Evolutionary conservation across 2,113 vertebrate species (phyloP).

Genomic region (Nothocercus julius): DNA sequence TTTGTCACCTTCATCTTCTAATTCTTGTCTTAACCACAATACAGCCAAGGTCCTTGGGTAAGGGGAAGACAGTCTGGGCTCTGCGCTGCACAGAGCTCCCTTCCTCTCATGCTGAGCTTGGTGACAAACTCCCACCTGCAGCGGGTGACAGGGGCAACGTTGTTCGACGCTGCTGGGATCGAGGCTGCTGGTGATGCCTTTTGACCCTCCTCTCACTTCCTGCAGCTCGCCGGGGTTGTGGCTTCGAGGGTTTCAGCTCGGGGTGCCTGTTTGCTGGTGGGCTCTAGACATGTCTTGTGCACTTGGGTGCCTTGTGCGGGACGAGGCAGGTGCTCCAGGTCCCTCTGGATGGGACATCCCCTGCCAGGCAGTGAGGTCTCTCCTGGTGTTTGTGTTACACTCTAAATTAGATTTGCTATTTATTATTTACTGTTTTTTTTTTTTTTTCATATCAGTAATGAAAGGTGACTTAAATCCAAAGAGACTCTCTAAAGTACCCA

Average conservation of each 20-base stretch:
- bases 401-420: not conserved
- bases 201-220: conserved; percentile 42
- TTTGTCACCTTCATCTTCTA: not conserved
- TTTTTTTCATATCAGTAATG: not conserved
- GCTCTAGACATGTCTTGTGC: not conserved
- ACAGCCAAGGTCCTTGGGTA: not conserved
- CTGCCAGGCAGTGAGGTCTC: not conserved
- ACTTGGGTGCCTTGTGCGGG: not conserved
- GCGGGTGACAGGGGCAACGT: not conserved
- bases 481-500: not conserved
- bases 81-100: not conserved
- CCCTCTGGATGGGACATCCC: not conserved
- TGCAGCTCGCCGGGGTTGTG: conserved; percentile 18
- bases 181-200: conserved; percentile 29
- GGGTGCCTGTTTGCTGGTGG: not conserved
- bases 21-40: not conserved
- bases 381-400: not conserved
- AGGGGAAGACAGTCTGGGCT: not conserved
- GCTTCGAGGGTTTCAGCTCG: conserved; percentile 25
- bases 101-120: not conserved
- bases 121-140: not conserved
- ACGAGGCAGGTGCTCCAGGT: not conserved
- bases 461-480: not conserved
- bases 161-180: not conserved
- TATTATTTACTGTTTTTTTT: not conserved